Evolutionary conservation across 2,888 invertebrate species (phyloP).

Genomic region (Gastrophysa polygoni): DNA sequence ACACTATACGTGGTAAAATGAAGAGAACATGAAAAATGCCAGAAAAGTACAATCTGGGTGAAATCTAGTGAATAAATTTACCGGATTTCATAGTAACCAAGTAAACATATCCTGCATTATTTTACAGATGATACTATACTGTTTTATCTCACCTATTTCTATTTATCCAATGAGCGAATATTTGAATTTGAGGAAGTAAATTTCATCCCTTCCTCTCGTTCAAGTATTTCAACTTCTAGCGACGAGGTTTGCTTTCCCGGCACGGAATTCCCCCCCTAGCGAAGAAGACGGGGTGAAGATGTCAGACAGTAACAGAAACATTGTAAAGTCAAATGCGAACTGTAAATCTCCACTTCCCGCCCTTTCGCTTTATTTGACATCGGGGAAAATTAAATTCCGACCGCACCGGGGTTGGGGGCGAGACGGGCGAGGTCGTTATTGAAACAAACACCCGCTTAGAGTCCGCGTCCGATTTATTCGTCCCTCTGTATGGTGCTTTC

Average conservation of each 20-base stretch:
- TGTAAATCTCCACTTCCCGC: constrained; percentile 53
- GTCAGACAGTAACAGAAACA: constrained; percentile 52
- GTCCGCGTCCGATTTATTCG: constrained; percentile 24
- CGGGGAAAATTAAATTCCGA: constrained; percentile 50
- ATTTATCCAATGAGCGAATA: too few species aligned
- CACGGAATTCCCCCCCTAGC: neutral
- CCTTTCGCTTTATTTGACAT: constrained; percentile 51
- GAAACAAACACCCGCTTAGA: constrained; percentile 40
- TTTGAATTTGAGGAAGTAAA: too few species aligned
- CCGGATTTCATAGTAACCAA: too few species aligned
- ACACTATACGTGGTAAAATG: too few species aligned
- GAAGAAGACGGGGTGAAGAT: constrained; percentile 46
- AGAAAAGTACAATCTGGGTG: too few species aligned
- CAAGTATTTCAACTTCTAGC: too few species aligned
- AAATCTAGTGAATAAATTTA: too few species aligned
- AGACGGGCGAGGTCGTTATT: constrained; percentile 41
- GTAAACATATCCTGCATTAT: too few species aligned
- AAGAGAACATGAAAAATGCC: too few species aligned
- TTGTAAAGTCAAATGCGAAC: constrained; percentile 56
- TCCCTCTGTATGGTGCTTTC: neutral
- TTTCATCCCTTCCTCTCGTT: neutral
- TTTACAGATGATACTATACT: too few species aligned
- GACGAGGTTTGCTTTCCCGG: neutral
- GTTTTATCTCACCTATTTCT: too few species aligned
- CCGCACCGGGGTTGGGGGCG: constrained; percentile 22